phyloP scores from a whole-genome alignment of 2,888 invertebrate genomes.

The Dione juno region DNA sequence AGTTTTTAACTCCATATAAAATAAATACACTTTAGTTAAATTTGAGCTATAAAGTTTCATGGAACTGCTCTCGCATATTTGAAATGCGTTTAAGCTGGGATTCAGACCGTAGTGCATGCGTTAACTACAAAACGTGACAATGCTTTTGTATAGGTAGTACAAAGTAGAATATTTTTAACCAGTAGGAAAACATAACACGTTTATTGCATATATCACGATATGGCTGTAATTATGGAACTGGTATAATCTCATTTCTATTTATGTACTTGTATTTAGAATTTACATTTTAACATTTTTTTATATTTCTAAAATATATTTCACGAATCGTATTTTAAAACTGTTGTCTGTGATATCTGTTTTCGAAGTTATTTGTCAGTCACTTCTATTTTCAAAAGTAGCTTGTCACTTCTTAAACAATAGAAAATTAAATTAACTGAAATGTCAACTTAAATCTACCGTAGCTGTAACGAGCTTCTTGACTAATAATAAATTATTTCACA shows the following conservation, averaged over 20 bases:
- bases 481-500: slow-evolving; percentile 32
- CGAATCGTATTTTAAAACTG: not conserved
- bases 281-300: not conserved
- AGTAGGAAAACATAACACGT: not conserved
- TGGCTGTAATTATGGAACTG: not conserved
- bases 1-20: not conserved
- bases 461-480: slow-evolving; percentile 33
- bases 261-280: not conserved
- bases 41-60: slow-evolving; percentile 10
- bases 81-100: slow-evolving; percentile 13
- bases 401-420: slow-evolving; percentile 25
- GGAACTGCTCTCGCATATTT: not conserved
- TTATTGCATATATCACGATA: not conserved
- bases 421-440: slow-evolving; percentile 37
- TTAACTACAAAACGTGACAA: slow-evolving; percentile 11
- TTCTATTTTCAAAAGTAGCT: not conserved
- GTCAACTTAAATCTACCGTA: slow-evolving; percentile 27
- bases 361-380: not conserved
- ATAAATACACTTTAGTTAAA: slow-evolving; percentile 12
- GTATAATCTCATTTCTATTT: not conserved
- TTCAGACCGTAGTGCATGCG: slow-evolving; percentile 10
- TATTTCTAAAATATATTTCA: not conserved
- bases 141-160: not conserved
- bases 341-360: not conserved
- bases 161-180: not conserved